Evolutionary conservation across 2,113 vertebrate genomes (phyloP), one percentile per base, ranked within the genome.

Genomic region (Apodemus sylvaticus): DNA sequence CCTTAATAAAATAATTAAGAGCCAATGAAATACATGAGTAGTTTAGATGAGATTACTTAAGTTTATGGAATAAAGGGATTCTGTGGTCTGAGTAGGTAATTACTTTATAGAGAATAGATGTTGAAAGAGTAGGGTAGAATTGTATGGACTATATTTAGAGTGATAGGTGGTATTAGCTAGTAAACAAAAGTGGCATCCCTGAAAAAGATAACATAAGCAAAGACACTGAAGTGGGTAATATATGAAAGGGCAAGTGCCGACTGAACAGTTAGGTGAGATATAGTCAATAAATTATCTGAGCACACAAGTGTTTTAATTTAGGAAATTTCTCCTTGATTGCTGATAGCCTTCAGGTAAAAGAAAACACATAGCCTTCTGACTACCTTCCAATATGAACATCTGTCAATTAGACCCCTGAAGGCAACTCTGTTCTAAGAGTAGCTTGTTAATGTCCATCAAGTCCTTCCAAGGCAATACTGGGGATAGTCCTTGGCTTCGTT

Each of bases 401-500:
- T 74, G 42, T 62, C 87, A 93, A 73, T 95, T 77, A 87, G 3
- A 96, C 5, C 24, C 86, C 39, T 2, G n/a, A 96, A 96, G 71
- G 66, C 71, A 97, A 93, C 71, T 86, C 82, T 96, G 58, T 83
- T 96, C 82, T 82, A 93, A 94, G 45, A 91, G 90, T 89, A 94
- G 88, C 90, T 91, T 93, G 83, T 79, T 94, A 91, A 93, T 12
- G 22, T 86, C 86, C 53, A 93, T 93, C 77, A 94, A 13, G 29
- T 93, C 58, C 22, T 88, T 94, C 66, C 73, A 97, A 90, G 81
- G 91, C 39, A 95, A 95, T 22, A 95, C 83, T 78, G 86, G 36
- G 78, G n/a, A 78, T 91, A 92, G 81, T 78, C 58, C 73, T 45
- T 91, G 90, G 60, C 55, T 4, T 31, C 4, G 31, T 95, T 93